phyloP scores from a whole-genome alignment of 2,113 vertebrate species.

The Paracyprichromis sp. region DNA sequence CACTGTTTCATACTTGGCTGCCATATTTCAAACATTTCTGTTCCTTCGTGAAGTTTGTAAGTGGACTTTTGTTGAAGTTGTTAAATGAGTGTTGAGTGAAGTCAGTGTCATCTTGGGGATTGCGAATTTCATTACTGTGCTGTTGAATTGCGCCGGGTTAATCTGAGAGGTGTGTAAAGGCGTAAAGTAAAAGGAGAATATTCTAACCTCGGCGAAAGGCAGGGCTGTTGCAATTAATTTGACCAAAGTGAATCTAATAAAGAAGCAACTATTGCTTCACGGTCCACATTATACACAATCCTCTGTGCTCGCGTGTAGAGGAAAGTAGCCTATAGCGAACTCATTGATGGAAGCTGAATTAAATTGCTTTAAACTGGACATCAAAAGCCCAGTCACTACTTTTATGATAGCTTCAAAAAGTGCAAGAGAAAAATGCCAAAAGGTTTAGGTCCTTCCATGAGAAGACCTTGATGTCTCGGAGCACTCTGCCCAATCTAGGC shows the following conservation, averaged over 20 bases:
- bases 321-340: background rate
- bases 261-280: background rate
- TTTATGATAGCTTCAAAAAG: background rate
- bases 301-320: background rate
- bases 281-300: background rate
- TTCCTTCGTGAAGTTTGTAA: background rate
- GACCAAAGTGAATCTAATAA: background rate
- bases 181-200: background rate
- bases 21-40: background rate
- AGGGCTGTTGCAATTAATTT: background rate
- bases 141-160: background rate
- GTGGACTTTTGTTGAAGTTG: background rate
- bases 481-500: slow-evolving; percentile 17
- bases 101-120: background rate
- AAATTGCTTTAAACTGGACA: background rate
- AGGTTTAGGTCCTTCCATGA: background rate
- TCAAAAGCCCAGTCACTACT: background rate
- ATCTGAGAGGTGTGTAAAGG: background rate
- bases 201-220: background rate
- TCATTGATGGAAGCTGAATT: background rate
- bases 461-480: slow-evolving; percentile 3
- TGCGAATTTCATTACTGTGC: background rate
- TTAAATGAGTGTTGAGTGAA: background rate
- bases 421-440: background rate
- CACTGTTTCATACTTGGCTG: background rate